Conservation (phyloP, 1,140 invertebrate species). For the Zeugodacus cucurbitae region DNA sequence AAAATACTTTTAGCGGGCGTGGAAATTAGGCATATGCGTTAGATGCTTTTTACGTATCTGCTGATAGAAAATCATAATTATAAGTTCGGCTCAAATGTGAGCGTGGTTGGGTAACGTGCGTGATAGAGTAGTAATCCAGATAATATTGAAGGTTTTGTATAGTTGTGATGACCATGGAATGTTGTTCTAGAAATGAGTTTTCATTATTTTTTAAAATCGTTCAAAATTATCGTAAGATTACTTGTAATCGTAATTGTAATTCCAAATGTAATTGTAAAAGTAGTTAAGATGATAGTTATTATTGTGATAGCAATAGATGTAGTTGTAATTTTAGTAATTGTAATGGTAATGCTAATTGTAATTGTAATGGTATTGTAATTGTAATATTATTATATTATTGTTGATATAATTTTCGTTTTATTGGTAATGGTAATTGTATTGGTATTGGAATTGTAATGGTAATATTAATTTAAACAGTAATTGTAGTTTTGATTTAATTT, state of each 20-base stretch:
- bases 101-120: background rate
- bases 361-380: too few relatives aligned
- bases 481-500: background rate
- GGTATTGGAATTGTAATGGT: background rate
- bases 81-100: background rate
- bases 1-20: conserved; percentile 9
- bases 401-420: too few relatives aligned
- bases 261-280: background rate
- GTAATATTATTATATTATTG: too few relatives aligned
- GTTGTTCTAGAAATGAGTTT: too few relatives aligned
- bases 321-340: too few relatives aligned
- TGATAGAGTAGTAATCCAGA: background rate
- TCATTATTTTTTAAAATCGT: too few relatives aligned
- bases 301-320: too few relatives aligned
- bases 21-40: background rate
- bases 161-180: too few relatives aligned
- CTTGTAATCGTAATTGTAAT: background rate
- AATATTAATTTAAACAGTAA: background rate
- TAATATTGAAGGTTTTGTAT: too few relatives aligned
- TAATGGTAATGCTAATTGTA: too few relatives aligned
- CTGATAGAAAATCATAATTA: conserved; percentile 5
- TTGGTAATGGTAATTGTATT: background rate
- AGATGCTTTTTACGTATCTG: background rate
- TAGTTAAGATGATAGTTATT: background rate
- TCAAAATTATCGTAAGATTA: background rate